Base-by-base conservation (phyloP, 2,113 vertebrate species). In the Circaetus cinerascens region DNA sequence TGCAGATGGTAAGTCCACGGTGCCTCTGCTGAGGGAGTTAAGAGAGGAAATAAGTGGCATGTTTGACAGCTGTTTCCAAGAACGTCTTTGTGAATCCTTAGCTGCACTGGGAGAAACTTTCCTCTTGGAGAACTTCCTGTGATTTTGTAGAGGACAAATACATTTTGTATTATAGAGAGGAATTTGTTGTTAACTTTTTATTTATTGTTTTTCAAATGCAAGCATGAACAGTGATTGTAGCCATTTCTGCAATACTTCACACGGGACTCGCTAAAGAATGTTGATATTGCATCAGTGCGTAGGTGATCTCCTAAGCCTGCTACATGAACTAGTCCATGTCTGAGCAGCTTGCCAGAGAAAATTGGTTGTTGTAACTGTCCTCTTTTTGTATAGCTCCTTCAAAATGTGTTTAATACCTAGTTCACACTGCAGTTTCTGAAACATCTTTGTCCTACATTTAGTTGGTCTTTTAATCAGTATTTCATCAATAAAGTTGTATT, bases 11-110 rank as follows among this genome's bases (percentile, higher is more conserved):
- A 97, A 97, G 93, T 77, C 96, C 78, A 98, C 98, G 22, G 95
- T 97, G 78, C 88, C 92, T 92, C 95, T 98, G 77, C 98, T 99
- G 95, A 94, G 81, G 78, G 98, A 98, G 41, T 73, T 99, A 19
- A 97, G 95, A 88, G 93, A 98, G 72, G 97, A 97, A 87, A 94
- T 98, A 64, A 96, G 32, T 76, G 92, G 38, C 85, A 83, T 93
- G 86, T 98, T 98, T 97, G 98, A 98, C 77, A 93, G 93, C 92
- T 67, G 64, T 38, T 98, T 98, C 95, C 95, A 98, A 45, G 96
- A 95, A 91, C 94, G 83, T n/a, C 97, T 98, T 66, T 86, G 94
- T 93, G 97, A 97, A 88, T 96, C 96, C 85, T 94, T 98, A 36
- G 92, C 95, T 94, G 97, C 97, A 10, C 60, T 98, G 81, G 98